phyloP scores from a whole-genome alignment of 2,797 vertebrate genomes.

The Falco novaeseelandiae region DNA sequence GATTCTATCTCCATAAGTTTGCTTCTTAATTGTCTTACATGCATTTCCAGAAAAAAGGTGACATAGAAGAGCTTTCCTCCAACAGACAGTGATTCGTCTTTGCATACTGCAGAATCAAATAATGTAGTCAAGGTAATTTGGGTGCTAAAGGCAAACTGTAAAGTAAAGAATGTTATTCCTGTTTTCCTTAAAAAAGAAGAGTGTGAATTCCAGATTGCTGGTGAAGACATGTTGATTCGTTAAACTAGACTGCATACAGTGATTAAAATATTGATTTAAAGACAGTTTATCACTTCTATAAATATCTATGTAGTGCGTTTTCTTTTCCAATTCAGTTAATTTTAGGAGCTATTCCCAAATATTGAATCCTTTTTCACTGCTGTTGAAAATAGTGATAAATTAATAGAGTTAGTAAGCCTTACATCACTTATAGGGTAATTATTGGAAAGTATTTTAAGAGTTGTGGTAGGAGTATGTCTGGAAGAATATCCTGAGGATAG shows the following conservation, averaged over 20 bases:
- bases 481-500: not conserved
- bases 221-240: not conserved
- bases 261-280: slow-evolving; percentile 18
- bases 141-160: not conserved
- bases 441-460: not conserved
- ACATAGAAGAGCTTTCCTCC: not conserved
- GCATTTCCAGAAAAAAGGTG: not conserved
- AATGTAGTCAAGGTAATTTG: not conserved
- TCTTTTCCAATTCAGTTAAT: not conserved
- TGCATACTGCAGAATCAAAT: not conserved
- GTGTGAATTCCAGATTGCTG: not conserved
- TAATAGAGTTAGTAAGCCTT: not conserved
- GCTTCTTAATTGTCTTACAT: not conserved
- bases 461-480: not conserved
- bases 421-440: not conserved
- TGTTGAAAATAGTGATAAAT: not conserved
- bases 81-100: not conserved
- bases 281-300: not conserved
- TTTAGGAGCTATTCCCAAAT: not conserved
- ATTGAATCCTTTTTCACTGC: not conserved
- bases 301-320: not conserved
- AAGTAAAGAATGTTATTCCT: not conserved
- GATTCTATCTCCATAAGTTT: not conserved
- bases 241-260: not conserved
- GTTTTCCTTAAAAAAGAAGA: not conserved